Conservation (phyloP, 1,140 invertebrate genomes). For the Asobara japonica region DNA sequence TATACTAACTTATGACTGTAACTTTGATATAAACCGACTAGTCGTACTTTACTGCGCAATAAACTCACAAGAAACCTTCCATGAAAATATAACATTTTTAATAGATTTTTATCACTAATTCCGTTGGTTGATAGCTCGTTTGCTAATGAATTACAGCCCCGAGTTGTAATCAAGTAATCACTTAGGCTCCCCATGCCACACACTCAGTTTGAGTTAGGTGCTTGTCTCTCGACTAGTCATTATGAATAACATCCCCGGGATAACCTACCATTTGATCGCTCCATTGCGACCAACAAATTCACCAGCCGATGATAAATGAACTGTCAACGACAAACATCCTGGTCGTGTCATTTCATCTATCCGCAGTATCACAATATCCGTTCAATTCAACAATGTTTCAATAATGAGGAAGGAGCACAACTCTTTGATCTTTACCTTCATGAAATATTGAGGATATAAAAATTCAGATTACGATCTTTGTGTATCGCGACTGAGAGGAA, state of each 20-base stretch:
- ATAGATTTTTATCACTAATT: too few species aligned
- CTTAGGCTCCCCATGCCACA: background rate
- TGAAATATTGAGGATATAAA: background rate
- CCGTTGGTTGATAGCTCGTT: too few species aligned
- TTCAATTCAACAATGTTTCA: background rate
- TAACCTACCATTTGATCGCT: background rate
- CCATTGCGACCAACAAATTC: background rate
- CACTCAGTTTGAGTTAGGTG: background rate
- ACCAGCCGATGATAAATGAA: slow-evolving; percentile 2
- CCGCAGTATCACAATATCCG: background rate
- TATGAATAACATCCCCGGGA: background rate
- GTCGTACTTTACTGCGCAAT: too few species aligned
- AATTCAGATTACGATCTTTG: background rate
- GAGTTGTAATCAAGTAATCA: background rate
- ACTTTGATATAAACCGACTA: too few species aligned
- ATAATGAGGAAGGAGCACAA: background rate
- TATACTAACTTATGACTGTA: too few species aligned
- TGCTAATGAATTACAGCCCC: too few species aligned
- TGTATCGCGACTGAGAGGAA: too few species aligned
- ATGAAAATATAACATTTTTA: too few species aligned
- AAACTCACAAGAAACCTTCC: too few species aligned
- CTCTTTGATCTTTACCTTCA: background rate
- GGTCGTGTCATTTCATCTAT: background rate
- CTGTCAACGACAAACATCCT: background rate
- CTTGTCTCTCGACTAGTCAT: background rate